A percentile compares a stretch with the other conserved stretches of the same genome.
These are phyloP conservation scores for Glyptemys insculpta DNA, from an alignment of 2,797 vertebrate species.

Conservation along the genomic window DNA sequence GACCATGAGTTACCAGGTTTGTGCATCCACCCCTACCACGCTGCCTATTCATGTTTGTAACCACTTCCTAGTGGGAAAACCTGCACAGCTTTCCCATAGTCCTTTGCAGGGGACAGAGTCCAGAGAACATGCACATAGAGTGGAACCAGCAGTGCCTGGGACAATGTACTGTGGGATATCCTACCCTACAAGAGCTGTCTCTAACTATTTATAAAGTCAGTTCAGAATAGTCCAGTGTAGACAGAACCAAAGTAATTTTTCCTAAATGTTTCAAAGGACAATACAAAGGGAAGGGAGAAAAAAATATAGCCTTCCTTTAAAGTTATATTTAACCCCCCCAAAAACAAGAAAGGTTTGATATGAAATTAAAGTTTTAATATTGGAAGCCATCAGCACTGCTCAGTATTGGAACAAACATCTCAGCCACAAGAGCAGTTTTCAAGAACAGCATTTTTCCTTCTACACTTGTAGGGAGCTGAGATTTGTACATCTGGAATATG, in stretches of 20 bases:
- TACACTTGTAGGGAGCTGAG: too few relatives aligned
- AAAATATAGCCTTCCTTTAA: not conserved
- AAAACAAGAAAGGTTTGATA: not conserved
- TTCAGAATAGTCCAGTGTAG: not conserved
- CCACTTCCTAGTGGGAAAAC: not conserved
- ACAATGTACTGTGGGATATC: not conserved
- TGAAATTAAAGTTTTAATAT: not conserved
- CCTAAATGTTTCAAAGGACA: conserved; percentile 11
- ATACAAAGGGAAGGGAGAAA: not conserved
- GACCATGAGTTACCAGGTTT: accelerated
- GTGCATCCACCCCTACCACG: not conserved
- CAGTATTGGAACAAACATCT: not conserved
- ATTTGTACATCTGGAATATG: too few relatives aligned
- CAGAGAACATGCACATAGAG: not conserved
- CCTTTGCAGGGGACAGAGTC: accelerated
- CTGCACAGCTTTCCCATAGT: not conserved
- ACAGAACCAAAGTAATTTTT: not conserved
- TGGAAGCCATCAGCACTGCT: not conserved
- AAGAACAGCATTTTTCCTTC: not conserved
- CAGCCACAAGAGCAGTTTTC: not conserved
- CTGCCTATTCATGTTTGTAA: not conserved
- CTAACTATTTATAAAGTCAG: not conserved
- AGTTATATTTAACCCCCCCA: not conserved
- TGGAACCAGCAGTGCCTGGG: not conserved
- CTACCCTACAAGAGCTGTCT: accelerated